Percentiles rank a stretch among this genome's conserved stretches.
Evolutionary conservation across 2,797 vertebrate genomes (phyloP).

Genomic region (Sciaenops ocellatus): DNA sequence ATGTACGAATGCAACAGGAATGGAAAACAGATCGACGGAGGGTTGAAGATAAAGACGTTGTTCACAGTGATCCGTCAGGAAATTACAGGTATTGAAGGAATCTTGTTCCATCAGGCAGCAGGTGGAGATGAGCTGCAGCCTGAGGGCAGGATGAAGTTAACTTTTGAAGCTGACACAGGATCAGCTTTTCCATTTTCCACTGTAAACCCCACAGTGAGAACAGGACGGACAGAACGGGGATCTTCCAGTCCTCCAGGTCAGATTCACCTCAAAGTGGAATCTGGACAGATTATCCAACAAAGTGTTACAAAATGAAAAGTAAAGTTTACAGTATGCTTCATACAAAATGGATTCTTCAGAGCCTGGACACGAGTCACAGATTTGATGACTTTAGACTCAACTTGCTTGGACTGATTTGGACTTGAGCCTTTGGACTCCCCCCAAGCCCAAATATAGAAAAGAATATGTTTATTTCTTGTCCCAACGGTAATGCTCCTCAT

Average conservation of each 20-base stretch:
- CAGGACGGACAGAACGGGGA: not conserved
- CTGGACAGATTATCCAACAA: not conserved
- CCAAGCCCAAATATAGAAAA: too few species aligned
- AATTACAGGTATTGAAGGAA: slow-evolving; percentile 61
- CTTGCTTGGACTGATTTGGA: too few species aligned
- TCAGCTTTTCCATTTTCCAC: slow-evolving; percentile 35
- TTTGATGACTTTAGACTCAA: too few species aligned
- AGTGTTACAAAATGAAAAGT: not conserved
- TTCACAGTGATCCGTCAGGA: slow-evolving; percentile 54
- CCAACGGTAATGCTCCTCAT: too few species aligned
- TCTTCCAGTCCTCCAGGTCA: not conserved
- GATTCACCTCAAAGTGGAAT: not conserved
- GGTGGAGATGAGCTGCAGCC: slow-evolving; percentile 31
- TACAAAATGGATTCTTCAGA: not conserved
- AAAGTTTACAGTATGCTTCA: not conserved
- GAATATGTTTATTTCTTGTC: too few species aligned
- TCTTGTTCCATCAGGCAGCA: slow-evolving; percentile 19
- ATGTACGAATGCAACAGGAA: not conserved
- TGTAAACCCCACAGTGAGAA: not conserved
- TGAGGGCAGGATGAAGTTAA: slow-evolving; percentile 6
- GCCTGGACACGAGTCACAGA: too few species aligned
- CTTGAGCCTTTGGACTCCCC: too few species aligned
- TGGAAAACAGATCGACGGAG: not conserved
- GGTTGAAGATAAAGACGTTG: not conserved
- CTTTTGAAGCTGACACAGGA: slow-evolving; percentile 20